Evolutionary conservation across 1,140 invertebrate species (phyloP), one percentile per base, ranked within the genome.

Genomic region (Wiebesia pumilae): DNA sequence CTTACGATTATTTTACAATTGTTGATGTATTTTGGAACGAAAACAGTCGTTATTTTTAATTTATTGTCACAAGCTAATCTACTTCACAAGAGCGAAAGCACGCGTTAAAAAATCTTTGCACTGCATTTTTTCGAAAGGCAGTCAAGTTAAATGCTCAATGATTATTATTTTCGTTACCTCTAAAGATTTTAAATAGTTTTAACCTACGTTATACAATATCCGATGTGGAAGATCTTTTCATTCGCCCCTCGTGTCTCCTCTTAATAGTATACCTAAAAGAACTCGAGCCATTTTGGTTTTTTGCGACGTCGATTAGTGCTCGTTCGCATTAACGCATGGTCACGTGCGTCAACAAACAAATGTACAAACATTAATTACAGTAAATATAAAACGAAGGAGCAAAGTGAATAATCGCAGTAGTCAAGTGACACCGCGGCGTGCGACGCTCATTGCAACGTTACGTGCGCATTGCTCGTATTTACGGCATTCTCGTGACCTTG

Each of bases 401-500:
- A 30, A 69, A 30, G 40, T 69, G 30, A 77, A 84, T 40, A 78
- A 78, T 79, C 30, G 71, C 73, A 10, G 16, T 86, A 69, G 80
- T 86, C 38, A 40, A 35, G 79, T 71, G 81, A 81, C 43, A 43
- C 54, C 73, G 81, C 78, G n/a, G 83, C 62, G 77, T 84, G 40
- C 73, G 24, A 51, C 40, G 77, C 19, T 51, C 47, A 27, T 54
- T 35, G 43, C 73, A 43, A 47, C 65, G 85, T 89, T 89, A 90
- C 54, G 38, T 87, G 83, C 83, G 65, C 84, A 79, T 89, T 88
- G 89, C 87, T 85, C 88, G 84, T 87, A 84, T 67, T 80, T 73
- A 85, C 86, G 86, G 35, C 69, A 51, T 27, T 38, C 14, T 35
- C 30, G 81, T 88, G 90, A 84, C 90, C 90, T 91, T 91, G 90